Evolutionary conservation across 2,113 vertebrate genomes (phyloP), one percentile per base, ranked within the genome.

Genomic region (Laticauda laticaudata): DNA sequence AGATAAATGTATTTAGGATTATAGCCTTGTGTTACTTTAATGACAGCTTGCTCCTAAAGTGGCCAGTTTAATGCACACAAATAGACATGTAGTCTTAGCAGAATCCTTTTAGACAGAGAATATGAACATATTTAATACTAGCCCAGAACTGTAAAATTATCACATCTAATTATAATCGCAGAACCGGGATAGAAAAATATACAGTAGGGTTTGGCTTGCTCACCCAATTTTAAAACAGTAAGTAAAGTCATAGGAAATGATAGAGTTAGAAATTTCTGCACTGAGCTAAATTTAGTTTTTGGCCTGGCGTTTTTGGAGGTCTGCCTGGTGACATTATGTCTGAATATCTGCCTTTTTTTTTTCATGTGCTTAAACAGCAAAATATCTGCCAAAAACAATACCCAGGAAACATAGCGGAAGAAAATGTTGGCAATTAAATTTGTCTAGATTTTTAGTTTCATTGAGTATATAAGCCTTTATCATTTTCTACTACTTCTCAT

Each of bases 301-400:
- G 45, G 89, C 23, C 89, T 90, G 56, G n/a, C 15, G 87, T 90
- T 48, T 43, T 54, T 93, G 92, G 89, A 93, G 64, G 21, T 18
- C 18, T 59, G 75, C 92, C 89, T 85, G 39, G 89, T 93, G 89
- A 90, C 92, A 90, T 93, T 64, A 93, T 93, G 75, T 90, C 92
- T 90, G 89, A 87, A 93, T 93, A 87, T 86, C 61, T 93, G 89
- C 81, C 89, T 54, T 93, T 48, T 90, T 93, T 56, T 45, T 87
- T 86, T 45, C 92, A 90, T 90, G 21, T 93, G 56, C 45, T 90
- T 64, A 29, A 90, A 87, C 39, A 53, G n/a, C 54, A 29, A 87
- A 57, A 64, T 64, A 56, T 86, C 92, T 93, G 75, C 92, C 81
- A 93, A 93, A 87, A 34, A 89, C 81, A 93, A 90, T 87, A 93